Base-by-base conservation (phyloP, 2,888 invertebrate genomes). In the Shargacucullia verbasci region DNA sequence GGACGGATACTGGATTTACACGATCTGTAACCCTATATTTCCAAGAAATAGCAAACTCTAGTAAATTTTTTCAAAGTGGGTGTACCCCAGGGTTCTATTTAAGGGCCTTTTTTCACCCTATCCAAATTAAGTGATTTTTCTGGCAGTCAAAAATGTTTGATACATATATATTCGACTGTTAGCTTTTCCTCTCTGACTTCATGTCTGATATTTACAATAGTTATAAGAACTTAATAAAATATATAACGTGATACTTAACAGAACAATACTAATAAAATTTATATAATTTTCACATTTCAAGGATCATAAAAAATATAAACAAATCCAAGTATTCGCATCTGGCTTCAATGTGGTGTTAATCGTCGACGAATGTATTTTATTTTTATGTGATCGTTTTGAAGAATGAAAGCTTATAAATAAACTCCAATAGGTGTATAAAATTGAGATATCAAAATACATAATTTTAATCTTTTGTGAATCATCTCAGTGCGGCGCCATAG, bases 231-330 rank as follows among this genome's bases (percentile, higher is more conserved):
- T 29, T 11, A 20, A 25, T 48, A 34, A 29, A 63, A 40, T 34
- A 40, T 44, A 50, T 52, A 11, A 45, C 14, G 31, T n/a, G 35
- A 31, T 35, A 38, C 8, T 68, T 61, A 38, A 38, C 52, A 45
- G 50, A 57, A 49, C 41, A 55, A 12, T 39, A 45, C 49, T 63
- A 70, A 67, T 65, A 59, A 57, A 65, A 63, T 56, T 46, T 12
- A 74, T 70, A 65, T 48, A 63, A 68, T 76, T 76, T 73, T 63
- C 61, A 76, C 57, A 68, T 73, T 63, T 73, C 65, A 75, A 69
- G 68, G 63, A 57, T 60, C 34, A 47, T 68, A 54, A 66, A 62
- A 71, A 58, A 59, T 47, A 59, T 59, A 61, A 63, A 70, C 41
- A 61, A 29, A 57, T 13, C n/a, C n/a, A n/a, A n/a, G 55, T 33